Evolutionary conservation across 1,140 invertebrate species (phyloP), one percentile per base, ranked within the genome.

Genomic region (Drosophila miranda): DNA sequence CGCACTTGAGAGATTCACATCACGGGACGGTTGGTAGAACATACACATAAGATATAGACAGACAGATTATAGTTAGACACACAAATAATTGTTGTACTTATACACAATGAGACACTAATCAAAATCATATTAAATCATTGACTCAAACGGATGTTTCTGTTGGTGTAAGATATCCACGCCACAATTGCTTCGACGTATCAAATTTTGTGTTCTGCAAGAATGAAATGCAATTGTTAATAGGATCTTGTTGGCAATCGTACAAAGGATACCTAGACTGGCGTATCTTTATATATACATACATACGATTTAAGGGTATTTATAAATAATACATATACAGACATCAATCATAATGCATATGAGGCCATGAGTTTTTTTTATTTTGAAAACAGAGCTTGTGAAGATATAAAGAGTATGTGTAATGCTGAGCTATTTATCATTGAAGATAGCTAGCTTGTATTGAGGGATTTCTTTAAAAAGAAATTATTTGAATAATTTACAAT

Each of bases 141-240:
- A 89, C 46, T 89, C 87, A 89, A 89, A 89, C 87, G 76, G 87
- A 84, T 71, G 87, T 89, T 89, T 89, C 87, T 87, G 82, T 89
- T 89, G 87, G 66, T 81, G 87, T 81, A 74, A 87, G 57, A 84
- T 78, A 89, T 89, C 87, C 87, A 66, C 79, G 73, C 82, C 87
- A 89, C 82, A 84, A 75, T 84, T 74, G 81, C 82, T 89, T 83
- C 87, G 86, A 61, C 87, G 82, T 83, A 89, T 89, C 62, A 89
- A 81, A 82, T 87, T 89, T 79, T 89, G 71, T 63, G 82, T 87
- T 87, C 82, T 87, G 83, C 26, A 87, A 87, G 41, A 57, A 60
- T 50, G 63, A 75, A 77, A 81, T 66, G 19, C 23, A 3, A 2
- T n/a, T 13, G 16, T 19, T 49, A 77, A 78, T 74, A 71, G 49